phyloP scores from a whole-genome alignment of 2,888 invertebrate species.

The Xestia xanthographa region DNA sequence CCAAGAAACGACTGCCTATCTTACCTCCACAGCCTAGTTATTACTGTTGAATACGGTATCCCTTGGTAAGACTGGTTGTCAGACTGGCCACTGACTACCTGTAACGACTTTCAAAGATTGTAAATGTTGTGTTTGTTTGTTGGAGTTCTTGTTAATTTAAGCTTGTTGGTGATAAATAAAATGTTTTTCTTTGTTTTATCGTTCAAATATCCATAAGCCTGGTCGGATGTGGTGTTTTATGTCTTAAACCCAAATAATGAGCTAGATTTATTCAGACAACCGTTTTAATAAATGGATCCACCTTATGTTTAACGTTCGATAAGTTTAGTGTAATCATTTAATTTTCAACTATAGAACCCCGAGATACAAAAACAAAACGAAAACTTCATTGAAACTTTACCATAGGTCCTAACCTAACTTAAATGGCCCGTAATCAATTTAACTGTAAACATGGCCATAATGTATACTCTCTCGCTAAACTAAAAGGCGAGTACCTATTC shows the following conservation, averaged over 20 bases:
- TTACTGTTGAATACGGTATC: too few relatives aligned
- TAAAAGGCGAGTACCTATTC: background rate
- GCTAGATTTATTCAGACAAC: slow-evolving; percentile 21
- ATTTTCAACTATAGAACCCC: slow-evolving; percentile 2
- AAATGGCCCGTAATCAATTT: background rate
- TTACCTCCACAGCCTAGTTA: too few relatives aligned
- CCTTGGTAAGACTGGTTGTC: too few relatives aligned
- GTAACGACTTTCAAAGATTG: too few relatives aligned
- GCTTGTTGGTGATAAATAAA: background rate
- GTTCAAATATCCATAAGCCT: background rate
- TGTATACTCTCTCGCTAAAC: background rate
- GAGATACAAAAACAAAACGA: background rate
- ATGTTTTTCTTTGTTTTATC: background rate
- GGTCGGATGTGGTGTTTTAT: background rate
- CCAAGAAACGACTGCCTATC: too few relatives aligned
- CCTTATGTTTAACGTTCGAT: background rate
- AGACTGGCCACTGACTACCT: too few relatives aligned
- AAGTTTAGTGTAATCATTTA: background rate
- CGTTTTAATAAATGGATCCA: slow-evolving; percentile 10
- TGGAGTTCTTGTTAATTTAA: background rate
- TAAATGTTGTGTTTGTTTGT: background rate
- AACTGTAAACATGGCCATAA: background rate
- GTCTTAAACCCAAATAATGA: background rate
- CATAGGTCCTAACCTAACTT: too few relatives aligned
- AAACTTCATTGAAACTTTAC: background rate